Evolutionary conservation across 1,140 invertebrate species (phyloP).

Genomic region (Apolygus lucorum): DNA sequence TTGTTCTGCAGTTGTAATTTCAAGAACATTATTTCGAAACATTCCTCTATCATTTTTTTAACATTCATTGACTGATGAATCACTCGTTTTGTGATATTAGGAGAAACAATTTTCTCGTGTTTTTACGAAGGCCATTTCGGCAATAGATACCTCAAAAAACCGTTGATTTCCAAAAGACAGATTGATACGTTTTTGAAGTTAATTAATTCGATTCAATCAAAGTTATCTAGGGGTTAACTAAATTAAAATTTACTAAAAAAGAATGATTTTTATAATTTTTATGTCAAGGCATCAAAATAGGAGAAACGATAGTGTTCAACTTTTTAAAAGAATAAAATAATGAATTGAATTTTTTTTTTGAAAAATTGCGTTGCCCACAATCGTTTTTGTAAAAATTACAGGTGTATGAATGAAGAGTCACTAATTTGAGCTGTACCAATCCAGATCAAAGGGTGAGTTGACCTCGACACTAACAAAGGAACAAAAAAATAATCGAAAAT

Average conservation of each 20-base stretch:
- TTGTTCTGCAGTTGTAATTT: neutral
- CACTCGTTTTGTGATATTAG: neutral
- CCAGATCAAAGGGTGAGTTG: slow-evolving; percentile 6
- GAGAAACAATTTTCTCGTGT: neutral
- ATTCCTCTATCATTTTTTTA: neutral
- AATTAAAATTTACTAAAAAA: too few species aligned
- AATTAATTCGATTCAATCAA: too few species aligned
- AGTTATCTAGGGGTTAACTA: too few species aligned
- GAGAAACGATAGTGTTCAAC: neutral
- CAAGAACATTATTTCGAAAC: neutral
- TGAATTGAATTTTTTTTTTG: neutral
- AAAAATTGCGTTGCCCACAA: neutral
- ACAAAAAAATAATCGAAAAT: neutral
- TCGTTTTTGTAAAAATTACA: neutral
- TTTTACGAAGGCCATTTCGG: neutral
- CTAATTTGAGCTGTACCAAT: slow-evolving; percentile 3
- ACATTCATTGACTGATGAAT: neutral
- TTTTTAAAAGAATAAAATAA: neutral
- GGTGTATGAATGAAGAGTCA: slow-evolving; percentile 13
- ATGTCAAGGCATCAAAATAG: neutral
- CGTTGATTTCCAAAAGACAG: too few species aligned
- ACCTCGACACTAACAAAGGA: neutral
- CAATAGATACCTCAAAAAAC: too few species aligned
- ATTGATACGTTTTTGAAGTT: too few species aligned
- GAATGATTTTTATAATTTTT: neutral